phyloP scores from a whole-genome alignment of 2,113 vertebrate genomes.

The Elgaria multicarinata region DNA sequence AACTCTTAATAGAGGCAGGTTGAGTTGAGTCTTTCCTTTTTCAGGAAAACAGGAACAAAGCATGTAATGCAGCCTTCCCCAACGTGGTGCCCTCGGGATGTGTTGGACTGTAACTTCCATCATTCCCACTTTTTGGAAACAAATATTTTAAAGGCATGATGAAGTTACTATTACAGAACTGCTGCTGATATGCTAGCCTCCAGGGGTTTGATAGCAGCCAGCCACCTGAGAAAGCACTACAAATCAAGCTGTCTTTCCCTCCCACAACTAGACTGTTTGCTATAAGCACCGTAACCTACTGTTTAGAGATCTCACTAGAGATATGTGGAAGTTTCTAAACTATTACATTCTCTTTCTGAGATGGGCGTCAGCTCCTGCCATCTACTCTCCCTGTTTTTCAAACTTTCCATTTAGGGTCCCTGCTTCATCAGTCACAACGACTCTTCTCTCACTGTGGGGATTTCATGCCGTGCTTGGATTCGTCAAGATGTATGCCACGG shows the following conservation, averaged over 20 bases:
- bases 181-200: background rate
- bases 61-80: too few species aligned
- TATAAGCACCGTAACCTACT: background rate
- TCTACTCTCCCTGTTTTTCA: background rate
- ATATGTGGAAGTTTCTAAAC: background rate
- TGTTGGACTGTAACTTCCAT: background rate
- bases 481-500: background rate
- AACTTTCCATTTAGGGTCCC: background rate
- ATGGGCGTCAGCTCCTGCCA: background rate
- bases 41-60: too few species aligned
- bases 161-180: background rate
- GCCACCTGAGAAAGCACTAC: background rate
- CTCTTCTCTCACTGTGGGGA: background rate
- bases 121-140: background rate
- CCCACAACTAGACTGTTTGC: background rate
- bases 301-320: background rate
- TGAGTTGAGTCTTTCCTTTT: background rate
- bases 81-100: too few species aligned
- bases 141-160: background rate
- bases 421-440: background rate
- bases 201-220: background rate
- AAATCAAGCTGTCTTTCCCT: background rate
- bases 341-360: background rate
- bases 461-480: background rate
- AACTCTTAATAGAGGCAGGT: too few species aligned